Conservation (phyloP, 1,140 invertebrate species). For the Parasteatoda tepidariorum region DNA sequence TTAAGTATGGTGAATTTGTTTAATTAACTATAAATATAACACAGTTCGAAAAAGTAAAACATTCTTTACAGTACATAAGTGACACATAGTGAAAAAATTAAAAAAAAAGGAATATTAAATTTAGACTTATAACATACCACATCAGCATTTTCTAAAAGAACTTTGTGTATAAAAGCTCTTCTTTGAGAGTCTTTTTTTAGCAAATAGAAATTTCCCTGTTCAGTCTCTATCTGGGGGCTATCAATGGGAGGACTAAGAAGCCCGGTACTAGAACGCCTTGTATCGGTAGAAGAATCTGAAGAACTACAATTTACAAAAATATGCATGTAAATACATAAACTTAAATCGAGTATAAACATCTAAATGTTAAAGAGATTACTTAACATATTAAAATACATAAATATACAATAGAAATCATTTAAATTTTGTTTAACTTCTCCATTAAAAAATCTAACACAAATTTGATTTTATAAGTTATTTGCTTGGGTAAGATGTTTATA, state of each 20-base stretch:
- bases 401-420: background rate
- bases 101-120: background rate
- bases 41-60: background rate
- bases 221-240: conserved; percentile 67
- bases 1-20: background rate
- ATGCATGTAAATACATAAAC: conserved; percentile 3
- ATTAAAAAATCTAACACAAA: no score
- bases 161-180: conserved; percentile 87
- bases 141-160: conserved; percentile 87
- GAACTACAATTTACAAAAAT: conserved; percentile 58
- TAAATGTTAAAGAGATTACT: background rate
- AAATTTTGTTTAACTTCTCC: no score
- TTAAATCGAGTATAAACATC: no score
- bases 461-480: no score
- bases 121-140: conserved; percentile 76
- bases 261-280: conserved; percentile 57
- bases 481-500: no score
- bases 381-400: no score
- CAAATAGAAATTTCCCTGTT: conserved; percentile 93
- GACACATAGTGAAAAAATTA: background rate
- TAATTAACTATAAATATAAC: background rate
- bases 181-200: conserved; percentile 97
- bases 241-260: conserved; percentile 64
- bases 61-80: background rate
- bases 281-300: conserved; percentile 69